Base-by-base conservation (phyloP, 2,113 vertebrate genomes). In the Nettapus auritus region DNA sequence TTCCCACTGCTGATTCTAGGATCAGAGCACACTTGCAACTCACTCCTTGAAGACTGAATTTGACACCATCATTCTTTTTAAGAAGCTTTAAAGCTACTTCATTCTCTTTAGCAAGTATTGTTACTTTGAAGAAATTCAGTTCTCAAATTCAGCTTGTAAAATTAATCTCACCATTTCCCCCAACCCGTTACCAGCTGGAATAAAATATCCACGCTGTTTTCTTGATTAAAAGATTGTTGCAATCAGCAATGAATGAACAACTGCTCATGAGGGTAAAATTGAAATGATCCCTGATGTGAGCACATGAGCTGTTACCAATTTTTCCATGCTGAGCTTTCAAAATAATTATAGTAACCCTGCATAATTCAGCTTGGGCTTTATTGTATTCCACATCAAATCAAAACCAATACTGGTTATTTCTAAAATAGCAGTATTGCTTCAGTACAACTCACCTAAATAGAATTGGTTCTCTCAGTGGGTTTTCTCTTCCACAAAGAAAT, bases 221-320 rank as follows among this genome's bases (percentile, higher is more conserved):
- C 94, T 91, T 97, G 95, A 97, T 96, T 97, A 96, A 94, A 97
- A 97, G 93, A 92, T 93, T 92, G 92, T 68, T 94, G 90, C 79
- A 96, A 96, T 94, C 95, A 94, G 81, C 89, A 91, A 42, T 73
- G 82, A 95, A 93, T 86, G 88, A 86, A 76, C 29, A 90, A 96
- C 87, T 90, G 77, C 71, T 95, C 74, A 56, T n/a, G n/a, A 92
- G 73, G 63, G 70, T 67, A 95, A 95, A 94, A 96, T 82, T 66
- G 86, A 94, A 97, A 75, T 0, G 22, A 94, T 66, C 40, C 88
- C 91, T 92, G 88, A 91, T 96, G 94, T 71, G 91, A 95, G 63
- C 63, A 84, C 79, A 96, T 77, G 70, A 96, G 40, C 77, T 80
- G 60, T 93, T 93, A 81, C 79, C 92, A 89, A 69, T 94, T 93